Evolutionary conservation across 2,888 invertebrate genomes (phyloP).

Genomic region (Plebejus argus): DNA sequence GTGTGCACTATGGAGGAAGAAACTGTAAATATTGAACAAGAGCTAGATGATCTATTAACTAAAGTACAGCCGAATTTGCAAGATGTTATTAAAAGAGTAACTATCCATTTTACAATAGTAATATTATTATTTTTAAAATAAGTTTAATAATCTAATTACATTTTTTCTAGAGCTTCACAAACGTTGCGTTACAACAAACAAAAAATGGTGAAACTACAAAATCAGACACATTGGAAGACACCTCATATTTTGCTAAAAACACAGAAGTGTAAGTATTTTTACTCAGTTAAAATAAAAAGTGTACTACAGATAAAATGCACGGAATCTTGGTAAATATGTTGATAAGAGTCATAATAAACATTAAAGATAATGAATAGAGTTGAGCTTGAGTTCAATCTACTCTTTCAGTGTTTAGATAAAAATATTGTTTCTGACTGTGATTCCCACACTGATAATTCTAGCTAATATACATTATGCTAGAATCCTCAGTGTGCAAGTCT

Average conservation of each 20-base stretch:
- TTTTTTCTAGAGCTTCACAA: slow-evolving; percentile 79
- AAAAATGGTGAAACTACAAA: slow-evolving; percentile 72
- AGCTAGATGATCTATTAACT: slow-evolving; percentile 72
- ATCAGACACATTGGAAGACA: slow-evolving; percentile 73
- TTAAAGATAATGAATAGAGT: too few relatives aligned
- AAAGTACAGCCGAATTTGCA: slow-evolving; percentile 79
- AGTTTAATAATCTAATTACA: slow-evolving; percentile 1
- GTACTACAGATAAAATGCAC: too few relatives aligned
- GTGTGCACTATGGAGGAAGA: slow-evolving; percentile 39
- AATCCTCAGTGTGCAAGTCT: too few relatives aligned
- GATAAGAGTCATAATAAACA: too few relatives aligned
- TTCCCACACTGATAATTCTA: too few relatives aligned
- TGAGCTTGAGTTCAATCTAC: too few relatives aligned
- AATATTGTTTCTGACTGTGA: too few relatives aligned
- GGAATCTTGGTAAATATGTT: too few relatives aligned
- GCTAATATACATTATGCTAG: too few relatives aligned
- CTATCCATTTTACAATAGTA: slow-evolving; percentile 44
- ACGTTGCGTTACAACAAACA: slow-evolving; percentile 77
- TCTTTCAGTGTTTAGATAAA: too few relatives aligned
- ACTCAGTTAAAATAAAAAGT: neutral
- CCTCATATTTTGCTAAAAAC: slow-evolving; percentile 78
- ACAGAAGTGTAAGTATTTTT: slow-evolving; percentile 78
- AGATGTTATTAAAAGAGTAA: slow-evolving; percentile 82
- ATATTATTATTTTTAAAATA: slow-evolving; percentile 1
- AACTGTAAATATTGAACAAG: slow-evolving; percentile 62